phyloP scores from a whole-genome alignment of 2,888 invertebrate species.

The Caenorhabditis sinica region DNA sequence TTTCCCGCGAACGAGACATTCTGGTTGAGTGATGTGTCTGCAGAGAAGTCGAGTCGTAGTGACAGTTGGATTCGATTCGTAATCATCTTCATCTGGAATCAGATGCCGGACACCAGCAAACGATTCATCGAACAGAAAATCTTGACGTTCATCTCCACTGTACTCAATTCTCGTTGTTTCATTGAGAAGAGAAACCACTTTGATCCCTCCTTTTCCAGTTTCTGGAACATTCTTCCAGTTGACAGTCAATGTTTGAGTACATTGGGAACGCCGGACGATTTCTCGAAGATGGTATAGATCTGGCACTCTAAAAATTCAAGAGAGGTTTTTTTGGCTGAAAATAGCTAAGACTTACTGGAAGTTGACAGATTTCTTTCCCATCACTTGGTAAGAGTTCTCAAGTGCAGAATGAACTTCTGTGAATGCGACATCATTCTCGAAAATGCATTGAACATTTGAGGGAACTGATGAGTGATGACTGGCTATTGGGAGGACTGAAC shows the following conservation, averaged over 20 bases:
- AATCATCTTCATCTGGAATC: constrained; percentile 67
- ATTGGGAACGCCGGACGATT: constrained; percentile 62
- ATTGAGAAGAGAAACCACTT: constrained; percentile 68
- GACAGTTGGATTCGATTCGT: constrained; percentile 59
- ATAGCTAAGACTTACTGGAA: constrained; percentile 69
- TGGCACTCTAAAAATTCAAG: constrained; percentile 55
- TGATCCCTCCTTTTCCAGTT: constrained; percentile 43
- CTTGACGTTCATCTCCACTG: constrained; percentile 52
- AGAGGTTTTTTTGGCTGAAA: neutral
- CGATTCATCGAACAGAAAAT: constrained; percentile 57
- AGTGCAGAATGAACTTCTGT: constrained; percentile 68
- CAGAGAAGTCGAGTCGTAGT: constrained; percentile 59
- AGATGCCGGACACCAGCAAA: constrained; percentile 70
- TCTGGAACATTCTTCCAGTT: constrained; percentile 66
- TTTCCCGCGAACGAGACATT: constrained; percentile 63
- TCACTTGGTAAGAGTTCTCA: constrained; percentile 58
- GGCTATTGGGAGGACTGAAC: constrained; percentile 54
- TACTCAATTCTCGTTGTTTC: constrained; percentile 55
- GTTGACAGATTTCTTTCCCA: constrained; percentile 67
- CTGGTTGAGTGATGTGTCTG: constrained; percentile 54
- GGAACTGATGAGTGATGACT: constrained; percentile 32
- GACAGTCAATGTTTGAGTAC: constrained; percentile 67
- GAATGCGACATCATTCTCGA: constrained; percentile 50
- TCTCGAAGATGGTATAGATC: constrained; percentile 70
- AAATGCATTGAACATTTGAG: constrained; percentile 66